These are phyloP conservation scores for Aplochiton taeniatus DNA, from an alignment of 2,797 vertebrate genomes.

Conservation along the genomic window DNA sequence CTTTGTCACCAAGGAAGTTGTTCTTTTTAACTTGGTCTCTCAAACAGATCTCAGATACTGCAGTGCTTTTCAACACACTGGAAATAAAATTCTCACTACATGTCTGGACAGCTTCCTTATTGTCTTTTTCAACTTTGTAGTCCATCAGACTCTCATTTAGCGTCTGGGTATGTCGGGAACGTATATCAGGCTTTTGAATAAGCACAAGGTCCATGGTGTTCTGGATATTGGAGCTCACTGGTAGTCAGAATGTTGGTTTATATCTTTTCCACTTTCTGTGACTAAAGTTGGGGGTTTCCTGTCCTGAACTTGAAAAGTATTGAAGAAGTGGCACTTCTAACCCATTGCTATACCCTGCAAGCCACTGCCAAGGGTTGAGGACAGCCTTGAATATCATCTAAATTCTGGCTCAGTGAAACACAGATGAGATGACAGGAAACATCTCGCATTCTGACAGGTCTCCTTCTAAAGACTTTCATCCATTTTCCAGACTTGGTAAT, in stretches of 20 bases:
- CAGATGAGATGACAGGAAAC: constrained; percentile 91
- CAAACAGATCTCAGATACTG: background rate
- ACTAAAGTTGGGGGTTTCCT: constrained; percentile 15
- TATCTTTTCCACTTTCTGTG: constrained; percentile 11
- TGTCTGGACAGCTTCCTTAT: background rate
- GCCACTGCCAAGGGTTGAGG: constrained; percentile 66
- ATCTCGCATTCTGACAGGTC: constrained; percentile 53
- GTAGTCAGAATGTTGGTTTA: background rate
- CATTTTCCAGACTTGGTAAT: constrained; percentile 34
- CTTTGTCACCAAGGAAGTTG: constrained; percentile 28
- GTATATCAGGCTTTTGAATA: constrained; percentile 33
- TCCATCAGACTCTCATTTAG: background rate
- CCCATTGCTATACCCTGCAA: constrained; percentile 66
- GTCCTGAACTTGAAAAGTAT: constrained; percentile 12
- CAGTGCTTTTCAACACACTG: background rate
- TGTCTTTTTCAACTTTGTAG: constrained; percentile 46
- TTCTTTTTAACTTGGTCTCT: background rate
- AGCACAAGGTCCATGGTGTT: constrained; percentile 36
- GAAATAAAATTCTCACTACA: background rate
- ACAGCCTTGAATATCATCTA: constrained; percentile 48
- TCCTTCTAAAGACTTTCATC: constrained; percentile 19
- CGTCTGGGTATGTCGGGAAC: constrained; percentile 14
- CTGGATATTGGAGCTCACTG: background rate
- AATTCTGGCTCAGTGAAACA: constrained; percentile 86
- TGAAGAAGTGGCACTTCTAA: constrained; percentile 33